These are phyloP conservation scores for Anarrhichthys ocellatus DNA, from an alignment of 2,113 vertebrate species.

Conservation along the genomic window DNA sequence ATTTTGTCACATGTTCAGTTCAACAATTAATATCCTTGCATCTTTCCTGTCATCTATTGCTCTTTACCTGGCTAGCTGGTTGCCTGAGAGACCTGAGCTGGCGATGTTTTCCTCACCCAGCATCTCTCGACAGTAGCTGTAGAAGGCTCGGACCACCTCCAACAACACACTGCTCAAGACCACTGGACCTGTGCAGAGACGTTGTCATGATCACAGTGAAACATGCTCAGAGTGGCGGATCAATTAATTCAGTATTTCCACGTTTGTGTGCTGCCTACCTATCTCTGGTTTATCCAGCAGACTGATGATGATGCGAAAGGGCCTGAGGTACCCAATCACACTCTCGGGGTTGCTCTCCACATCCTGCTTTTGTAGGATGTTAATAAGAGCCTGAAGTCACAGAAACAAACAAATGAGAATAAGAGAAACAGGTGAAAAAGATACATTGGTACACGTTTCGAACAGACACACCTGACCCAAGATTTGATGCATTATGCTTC, in stretches of 20 bases:
- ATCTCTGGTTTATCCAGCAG: constrained; percentile 97
- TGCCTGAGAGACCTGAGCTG: constrained; percentile 87
- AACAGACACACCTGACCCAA: constrained; percentile 23
- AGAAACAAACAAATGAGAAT: constrained; percentile 22
- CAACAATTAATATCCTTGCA: not conserved
- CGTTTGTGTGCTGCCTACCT: constrained; percentile 80
- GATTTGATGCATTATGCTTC: not conserved
- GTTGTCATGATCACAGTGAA: not conserved
- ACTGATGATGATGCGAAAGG: constrained; percentile 93
- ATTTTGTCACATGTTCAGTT: not conserved
- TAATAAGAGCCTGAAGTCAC: constrained; percentile 86
- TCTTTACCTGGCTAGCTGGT: constrained; percentile 84
- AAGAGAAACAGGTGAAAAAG: constrained; percentile 13
- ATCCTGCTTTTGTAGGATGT: constrained; percentile 90
- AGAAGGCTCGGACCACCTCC: constrained; percentile 94
- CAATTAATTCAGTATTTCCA: not conserved
- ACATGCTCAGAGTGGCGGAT: not conserved
- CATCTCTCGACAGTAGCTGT: constrained; percentile 89
- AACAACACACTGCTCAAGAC: constrained; percentile 90
- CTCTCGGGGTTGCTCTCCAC: constrained; percentile 84
- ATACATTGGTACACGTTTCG: not conserved
- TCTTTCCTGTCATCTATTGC: not conserved
- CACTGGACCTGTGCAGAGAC: constrained; percentile 85
- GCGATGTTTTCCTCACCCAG: constrained; percentile 86
- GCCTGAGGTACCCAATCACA: constrained; percentile 88